Conservation (phyloP, 2,888 invertebrate species). For the Hedya salicella region DNA sequence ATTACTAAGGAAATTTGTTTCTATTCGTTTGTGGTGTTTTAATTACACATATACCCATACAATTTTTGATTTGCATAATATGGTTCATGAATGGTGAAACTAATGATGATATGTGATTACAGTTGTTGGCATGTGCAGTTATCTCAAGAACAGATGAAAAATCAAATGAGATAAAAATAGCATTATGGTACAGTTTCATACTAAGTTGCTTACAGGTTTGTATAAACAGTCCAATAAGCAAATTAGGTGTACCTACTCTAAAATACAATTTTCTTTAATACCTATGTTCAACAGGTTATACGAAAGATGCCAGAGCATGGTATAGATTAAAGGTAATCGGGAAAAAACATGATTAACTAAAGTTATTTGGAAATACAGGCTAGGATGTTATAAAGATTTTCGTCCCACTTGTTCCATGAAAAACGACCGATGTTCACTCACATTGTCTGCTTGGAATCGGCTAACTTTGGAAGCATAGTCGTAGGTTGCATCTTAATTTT, state of each 20-base stretch:
- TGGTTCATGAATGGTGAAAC: neutral
- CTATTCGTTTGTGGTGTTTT: too few relatives aligned
- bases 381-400: constrained; percentile 47
- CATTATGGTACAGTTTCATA: neutral
- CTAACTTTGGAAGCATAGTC: constrained; percentile 76
- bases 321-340: neutral
- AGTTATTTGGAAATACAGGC: constrained; percentile 20
- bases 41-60: too few relatives aligned
- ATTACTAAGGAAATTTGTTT: too few relatives aligned
- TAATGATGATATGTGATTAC: neutral
- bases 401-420: constrained; percentile 44
- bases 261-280: neutral
- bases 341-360: neutral
- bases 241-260: constrained; percentile 11
- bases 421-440: constrained; percentile 58
- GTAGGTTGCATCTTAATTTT: constrained; percentile 70
- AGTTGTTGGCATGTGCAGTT: neutral
- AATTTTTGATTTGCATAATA: constrained; percentile 2
- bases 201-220: neutral
- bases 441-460: constrained; percentile 80
- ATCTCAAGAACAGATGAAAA: neutral
- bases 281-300: constrained; percentile 37
- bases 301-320: neutral
- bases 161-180: neutral
- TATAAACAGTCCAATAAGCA: constrained; percentile 6